Base-by-base conservation (phyloP, 1,140 invertebrate genomes). In the Zaprionus gabonicus region DNA sequence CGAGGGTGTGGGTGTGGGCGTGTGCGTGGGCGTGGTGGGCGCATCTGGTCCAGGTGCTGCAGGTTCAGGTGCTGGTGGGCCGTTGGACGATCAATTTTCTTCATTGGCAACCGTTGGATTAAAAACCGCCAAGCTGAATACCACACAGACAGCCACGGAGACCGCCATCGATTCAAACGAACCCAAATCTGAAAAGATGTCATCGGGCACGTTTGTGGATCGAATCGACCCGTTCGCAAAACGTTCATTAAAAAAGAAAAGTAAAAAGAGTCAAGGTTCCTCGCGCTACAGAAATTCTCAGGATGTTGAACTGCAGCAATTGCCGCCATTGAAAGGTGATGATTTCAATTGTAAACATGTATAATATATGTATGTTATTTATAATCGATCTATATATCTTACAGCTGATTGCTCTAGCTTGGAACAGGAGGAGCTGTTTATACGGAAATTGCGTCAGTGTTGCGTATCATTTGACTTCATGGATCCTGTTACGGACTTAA, bases 401-500 rank as follows among this genome's bases (percentile, higher is more conserved):
- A 41, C 27, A 93, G 92, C 91, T 60, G 92, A 93, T 79, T 91
- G 92, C 85, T 96, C 97, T 77, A 95, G 96, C 72, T 95, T 95
- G 91, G 99, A 99, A 93, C 98, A 99, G 93, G 98, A 99, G 93
- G 98, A 99, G 76, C 94, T 99, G 76, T 99, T 99, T 93, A 98
- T 99, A 86, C 96, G 98, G 84, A 99, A 99, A 94, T 94, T 99
- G 76, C 96, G 98, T 83, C 99, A 99, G 95, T 99, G 99, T 94
- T 99, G 98, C 94, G 97, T 99, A 90, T 96, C 98, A 83, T 99
- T 99, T 94, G 99, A 99, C 94, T 99, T 99, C 94, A 97, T 99
- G 95, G 99, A 99, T 95, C 98, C 99, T 55, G 96, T 99, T 68
- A 97, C 97, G 92, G 98, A 99, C 94, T 94, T 99, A 79, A 99